phyloP scores from a whole-genome alignment of 2,888 invertebrate species.

The Drosophila pegasa region DNA sequence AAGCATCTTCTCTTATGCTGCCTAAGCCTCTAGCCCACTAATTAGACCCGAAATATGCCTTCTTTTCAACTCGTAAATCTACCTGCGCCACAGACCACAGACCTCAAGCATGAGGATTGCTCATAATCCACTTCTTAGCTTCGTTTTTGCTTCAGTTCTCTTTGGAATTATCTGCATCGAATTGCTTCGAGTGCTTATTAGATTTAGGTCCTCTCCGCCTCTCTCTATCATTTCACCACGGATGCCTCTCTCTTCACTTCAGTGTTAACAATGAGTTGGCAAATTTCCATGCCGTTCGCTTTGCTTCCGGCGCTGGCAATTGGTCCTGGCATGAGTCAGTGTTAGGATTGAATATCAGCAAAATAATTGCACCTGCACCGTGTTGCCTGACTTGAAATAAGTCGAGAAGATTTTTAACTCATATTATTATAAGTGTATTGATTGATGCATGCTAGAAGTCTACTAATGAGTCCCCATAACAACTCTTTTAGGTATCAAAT shows the following conservation, averaged over 20 bases:
- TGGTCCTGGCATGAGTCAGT: not conserved
- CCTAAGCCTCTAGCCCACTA: constrained; percentile 33
- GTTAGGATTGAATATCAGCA: not conserved
- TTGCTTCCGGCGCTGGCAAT: constrained; percentile 62
- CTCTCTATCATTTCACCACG: not conserved
- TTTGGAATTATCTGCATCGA: constrained; percentile 39
- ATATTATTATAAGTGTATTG: not conserved
- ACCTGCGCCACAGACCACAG: constrained; percentile 23
- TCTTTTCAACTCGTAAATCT: not conserved
- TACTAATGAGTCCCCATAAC: too few species aligned
- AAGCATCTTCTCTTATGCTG: constrained; percentile 1
- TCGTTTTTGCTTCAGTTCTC: constrained; percentile 37
- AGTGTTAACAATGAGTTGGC: constrained; percentile 65
- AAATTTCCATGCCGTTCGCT: constrained; percentile 72
- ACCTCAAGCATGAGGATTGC: constrained; percentile 16
- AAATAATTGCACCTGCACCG: constrained; percentile 8
- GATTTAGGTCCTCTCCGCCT: constrained; percentile 22
- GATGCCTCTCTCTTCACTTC: constrained; percentile 16
- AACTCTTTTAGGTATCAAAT: too few species aligned
- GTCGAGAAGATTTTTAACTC: not conserved
- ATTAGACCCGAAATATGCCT: constrained; percentile 54
- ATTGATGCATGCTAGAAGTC: too few species aligned
- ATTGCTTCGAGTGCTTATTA: constrained; percentile 69
- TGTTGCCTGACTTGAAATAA: not conserved
- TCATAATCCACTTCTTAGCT: constrained; percentile 34